Conservation (phyloP, 2,888 invertebrate species). For the Phengaris arion region DNA sequence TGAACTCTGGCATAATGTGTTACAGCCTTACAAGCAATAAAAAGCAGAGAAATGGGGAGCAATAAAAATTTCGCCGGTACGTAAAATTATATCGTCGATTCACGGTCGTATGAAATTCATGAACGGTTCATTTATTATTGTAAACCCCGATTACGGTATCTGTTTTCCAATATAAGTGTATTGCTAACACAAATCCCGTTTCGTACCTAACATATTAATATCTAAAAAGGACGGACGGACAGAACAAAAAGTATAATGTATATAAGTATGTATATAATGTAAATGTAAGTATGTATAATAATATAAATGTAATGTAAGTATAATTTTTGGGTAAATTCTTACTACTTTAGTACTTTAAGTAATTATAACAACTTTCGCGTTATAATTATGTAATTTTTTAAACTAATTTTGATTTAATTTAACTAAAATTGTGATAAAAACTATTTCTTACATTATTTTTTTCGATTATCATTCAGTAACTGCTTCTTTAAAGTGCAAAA, state of each 20-base stretch:
- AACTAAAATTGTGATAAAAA: no score
- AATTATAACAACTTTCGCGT: no score
- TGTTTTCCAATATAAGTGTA: slow-evolving; percentile 15
- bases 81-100: slow-evolving; percentile 74
- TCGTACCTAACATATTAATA: neutral
- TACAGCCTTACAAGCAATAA: slow-evolving; percentile 58
- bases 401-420: no score
- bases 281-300: no score
- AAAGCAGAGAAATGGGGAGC: slow-evolving; percentile 59
- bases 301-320: no score
- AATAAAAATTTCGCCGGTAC: slow-evolving; percentile 62
- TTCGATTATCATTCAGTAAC: no score
- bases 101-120: slow-evolving; percentile 45
- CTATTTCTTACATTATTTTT: no score
- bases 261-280: no score
- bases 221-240: neutral
- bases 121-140: slow-evolving; percentile 28
- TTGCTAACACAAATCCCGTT: slow-evolving; percentile 15
- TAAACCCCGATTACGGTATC: slow-evolving; percentile 21
- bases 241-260: neutral
- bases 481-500: no score
- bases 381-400: no score
- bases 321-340: no score
- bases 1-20: neutral
- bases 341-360: no score